Evolutionary conservation across 1,140 invertebrate genomes (phyloP), one percentile per base, ranked within the genome.

Genomic region (Harpegnathos saltator): DNA sequence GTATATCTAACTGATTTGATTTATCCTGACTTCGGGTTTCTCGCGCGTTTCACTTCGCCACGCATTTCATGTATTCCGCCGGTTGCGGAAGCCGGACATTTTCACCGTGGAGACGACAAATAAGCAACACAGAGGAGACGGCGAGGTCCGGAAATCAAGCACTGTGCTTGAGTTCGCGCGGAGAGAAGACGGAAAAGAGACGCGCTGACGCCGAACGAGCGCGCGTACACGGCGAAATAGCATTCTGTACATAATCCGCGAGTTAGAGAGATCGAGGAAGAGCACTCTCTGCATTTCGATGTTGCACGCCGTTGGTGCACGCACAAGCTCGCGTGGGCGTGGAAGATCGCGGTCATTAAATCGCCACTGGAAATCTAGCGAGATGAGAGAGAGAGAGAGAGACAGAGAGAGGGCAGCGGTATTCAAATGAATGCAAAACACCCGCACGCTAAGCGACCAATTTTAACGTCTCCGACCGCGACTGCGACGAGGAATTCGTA

Each of bases 291-390:
- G 86, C 82, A 88, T 89, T 88, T 89, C 80, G 74, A 85, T 85
- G 87, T 78, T 74, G 78, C 44, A n/a, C n/a, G n/a, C 44, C 48
- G n/a, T 26, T 14, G 19, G 26, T 33, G 33, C 85, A 80, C 78
- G 72, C 77, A 80, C 71, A 74, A 78, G 69, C 44, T 74, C 63
- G 74, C 84, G 83, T 85, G 80, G 86, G 86, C 81, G 86, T 84
- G 69, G 75, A 88, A 88, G 85, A 87, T 88, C 86, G 85, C 85
- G 82, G 83, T 89, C 85, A 87, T 88, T 88, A 88, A 88, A 78
- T 69, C 33, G 63, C 75, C 75, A 78, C 63, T 78, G 75, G 63
- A 78, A 69, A 69, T 78, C 62, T 69, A 48, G 52, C 50, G n/a
- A 50, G 63, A 78, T 44, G 17, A n/a, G n/a, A n/a, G n/a, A n/a